Evolutionary conservation across 2,113 vertebrate genomes (phyloP).

Genomic region (Gallinago undulata): DNA sequence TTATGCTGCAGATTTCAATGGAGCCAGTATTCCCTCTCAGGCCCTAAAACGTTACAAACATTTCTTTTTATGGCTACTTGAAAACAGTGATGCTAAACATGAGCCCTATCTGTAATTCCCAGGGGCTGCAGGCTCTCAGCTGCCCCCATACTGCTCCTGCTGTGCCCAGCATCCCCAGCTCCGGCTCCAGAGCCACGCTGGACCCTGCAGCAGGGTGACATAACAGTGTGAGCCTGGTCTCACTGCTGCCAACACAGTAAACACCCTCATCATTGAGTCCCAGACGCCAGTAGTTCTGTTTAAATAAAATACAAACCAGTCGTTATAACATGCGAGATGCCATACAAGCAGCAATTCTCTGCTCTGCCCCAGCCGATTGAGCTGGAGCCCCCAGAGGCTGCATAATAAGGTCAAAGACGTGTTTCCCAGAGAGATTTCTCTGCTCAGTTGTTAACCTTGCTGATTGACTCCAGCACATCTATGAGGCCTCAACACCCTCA

Average conservation of each 20-base stretch:
- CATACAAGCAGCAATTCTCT: background rate
- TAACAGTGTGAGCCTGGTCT: background rate
- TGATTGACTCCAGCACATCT: background rate
- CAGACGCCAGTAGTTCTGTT: background rate
- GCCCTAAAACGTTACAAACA: constrained; percentile 21
- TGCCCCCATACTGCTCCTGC: background rate
- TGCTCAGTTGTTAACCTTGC: background rate
- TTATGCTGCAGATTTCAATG: constrained; percentile 30
- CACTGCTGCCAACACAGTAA: background rate
- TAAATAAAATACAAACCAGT: background rate
- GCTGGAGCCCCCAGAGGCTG: background rate
- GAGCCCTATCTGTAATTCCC: background rate
- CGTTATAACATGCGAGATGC: background rate
- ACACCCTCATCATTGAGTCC: background rate
- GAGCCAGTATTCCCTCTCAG: constrained; percentile 31
- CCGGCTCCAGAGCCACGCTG: background rate
- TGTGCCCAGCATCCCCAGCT: background rate
- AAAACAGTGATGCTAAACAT: constrained; percentile 51
- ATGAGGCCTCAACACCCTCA: background rate
- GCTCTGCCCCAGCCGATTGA: background rate
- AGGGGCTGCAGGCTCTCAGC: background rate
- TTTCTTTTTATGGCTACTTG: constrained; percentile 57
- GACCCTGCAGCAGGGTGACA: background rate
- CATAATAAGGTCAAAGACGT: background rate
- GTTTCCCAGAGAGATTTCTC: background rate